Conservation (phyloP, 2,888 invertebrate genomes). For the Tethea ocularis region DNA sequence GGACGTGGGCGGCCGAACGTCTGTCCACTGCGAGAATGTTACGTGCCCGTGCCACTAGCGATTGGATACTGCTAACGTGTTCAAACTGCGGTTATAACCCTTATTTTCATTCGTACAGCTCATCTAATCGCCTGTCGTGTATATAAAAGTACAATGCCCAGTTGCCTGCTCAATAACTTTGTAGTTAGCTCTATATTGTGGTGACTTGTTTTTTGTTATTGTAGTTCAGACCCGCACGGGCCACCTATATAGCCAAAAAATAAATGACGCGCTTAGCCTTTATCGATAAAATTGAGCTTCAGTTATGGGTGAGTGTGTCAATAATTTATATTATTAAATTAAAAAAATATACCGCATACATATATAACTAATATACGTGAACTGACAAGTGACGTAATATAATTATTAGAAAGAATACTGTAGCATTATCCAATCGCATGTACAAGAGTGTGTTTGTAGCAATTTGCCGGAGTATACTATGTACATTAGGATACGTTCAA, state of each 20-base stretch:
- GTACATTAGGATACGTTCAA: constrained; percentile 34
- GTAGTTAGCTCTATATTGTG: neutral
- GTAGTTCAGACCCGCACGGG: no score
- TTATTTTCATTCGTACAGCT: neutral
- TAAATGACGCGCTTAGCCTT: neutral
- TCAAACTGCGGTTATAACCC: neutral
- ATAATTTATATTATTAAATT: neutral
- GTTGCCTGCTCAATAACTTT: neutral
- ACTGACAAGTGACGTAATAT: neutral
- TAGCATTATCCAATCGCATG: constrained; percentile 2
- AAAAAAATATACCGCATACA: neutral
- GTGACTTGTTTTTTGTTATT: neutral
- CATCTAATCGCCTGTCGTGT: neutral
- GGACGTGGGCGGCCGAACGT: neutral
- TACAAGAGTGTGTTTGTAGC: constrained; percentile 5
- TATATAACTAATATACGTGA: neutral
- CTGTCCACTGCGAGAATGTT: neutral
- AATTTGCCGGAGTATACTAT: constrained; percentile 36
- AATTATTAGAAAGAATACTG: neutral
- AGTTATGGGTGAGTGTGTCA: neutral
- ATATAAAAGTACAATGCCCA: neutral
- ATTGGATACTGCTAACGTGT: constrained; percentile 1
- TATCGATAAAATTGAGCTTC: neutral
- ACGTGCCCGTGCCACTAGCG: neutral
- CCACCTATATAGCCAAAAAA: no score